Conservation (phyloP, 2,888 invertebrate genomes). For the Teleogryllus oceanicus region DNA sequence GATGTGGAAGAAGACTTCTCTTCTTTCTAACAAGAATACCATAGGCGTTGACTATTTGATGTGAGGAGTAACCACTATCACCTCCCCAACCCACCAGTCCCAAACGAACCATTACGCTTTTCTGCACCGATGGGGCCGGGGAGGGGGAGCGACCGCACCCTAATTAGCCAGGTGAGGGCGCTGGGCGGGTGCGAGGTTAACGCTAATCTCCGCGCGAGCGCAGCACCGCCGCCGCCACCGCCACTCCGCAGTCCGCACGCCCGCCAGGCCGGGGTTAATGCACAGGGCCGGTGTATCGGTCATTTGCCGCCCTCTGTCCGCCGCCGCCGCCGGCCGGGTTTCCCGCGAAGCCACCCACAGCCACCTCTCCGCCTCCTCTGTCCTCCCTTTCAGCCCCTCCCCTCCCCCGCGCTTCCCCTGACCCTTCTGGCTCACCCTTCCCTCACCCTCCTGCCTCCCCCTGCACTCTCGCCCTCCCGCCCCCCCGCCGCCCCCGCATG, state of each 20-base stretch:
- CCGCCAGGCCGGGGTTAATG: neutral
- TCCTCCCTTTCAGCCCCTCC: neutral
- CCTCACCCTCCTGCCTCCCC: no score
- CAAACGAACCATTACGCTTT: no score
- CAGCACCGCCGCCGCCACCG: neutral
- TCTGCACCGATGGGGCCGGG: no score
- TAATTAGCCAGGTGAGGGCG: constrained; percentile 7
- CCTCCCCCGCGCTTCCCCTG: neutral
- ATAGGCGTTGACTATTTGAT: no score
- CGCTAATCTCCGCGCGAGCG: constrained; percentile 3
- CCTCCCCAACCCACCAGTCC: no score
- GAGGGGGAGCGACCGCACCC: neutral
- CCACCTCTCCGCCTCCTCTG: neutral
- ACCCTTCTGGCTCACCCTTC: neutral
- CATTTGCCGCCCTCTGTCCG: neutral
- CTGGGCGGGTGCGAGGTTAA: neutral
- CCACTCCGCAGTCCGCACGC: neutral
- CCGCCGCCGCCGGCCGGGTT: neutral
- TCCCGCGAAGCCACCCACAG: neutral
- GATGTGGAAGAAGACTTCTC: no score
- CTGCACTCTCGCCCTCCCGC: no score
- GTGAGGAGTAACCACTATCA: no score
- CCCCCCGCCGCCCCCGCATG: no score
- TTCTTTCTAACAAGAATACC: no score
- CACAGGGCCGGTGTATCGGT: neutral